Percentiles rank a stretch among this genome's conserved stretches.
Evolutionary conservation across 2,113 vertebrate species (phyloP).

Genomic region (Ailuropoda melanoleuca): DNA sequence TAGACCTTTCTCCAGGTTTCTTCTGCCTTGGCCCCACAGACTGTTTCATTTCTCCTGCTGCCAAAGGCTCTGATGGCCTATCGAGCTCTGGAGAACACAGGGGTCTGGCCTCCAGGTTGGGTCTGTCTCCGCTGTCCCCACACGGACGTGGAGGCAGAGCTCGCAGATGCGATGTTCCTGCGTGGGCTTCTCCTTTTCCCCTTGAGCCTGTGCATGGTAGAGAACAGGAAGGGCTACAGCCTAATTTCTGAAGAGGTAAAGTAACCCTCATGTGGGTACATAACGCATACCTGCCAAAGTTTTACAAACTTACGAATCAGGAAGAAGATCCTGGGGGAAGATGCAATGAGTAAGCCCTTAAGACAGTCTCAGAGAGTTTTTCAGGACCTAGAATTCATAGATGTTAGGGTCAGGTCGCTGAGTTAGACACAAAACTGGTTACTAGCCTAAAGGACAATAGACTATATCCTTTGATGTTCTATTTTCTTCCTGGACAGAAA

Average conservation of each 20-base stretch:
- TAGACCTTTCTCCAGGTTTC: constrained; percentile 97
- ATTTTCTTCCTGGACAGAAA: neutral
- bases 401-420: neutral
- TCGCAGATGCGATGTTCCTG: fast-evolving
- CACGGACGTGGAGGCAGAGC: neutral
- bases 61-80: constrained; percentile 97
- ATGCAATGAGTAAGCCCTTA: neutral
- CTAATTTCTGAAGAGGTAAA: neutral
- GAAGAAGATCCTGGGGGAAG: neutral
- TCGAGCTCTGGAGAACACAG: constrained; percentile 85
- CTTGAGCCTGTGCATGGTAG: neutral
- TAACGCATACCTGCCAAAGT: neutral
- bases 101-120: neutral
- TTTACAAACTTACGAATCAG: neutral
- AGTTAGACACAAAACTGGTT: neutral
- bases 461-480: neutral
- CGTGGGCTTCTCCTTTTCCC: neutral
- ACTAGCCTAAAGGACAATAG: neutral
- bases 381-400: neutral
- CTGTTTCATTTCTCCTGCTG: constrained; percentile 96
- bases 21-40: constrained; percentile 96
- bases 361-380: neutral
- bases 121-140: neutral
- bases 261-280: neutral
- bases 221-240: neutral